Evolutionary conservation across 1,140 invertebrate species (phyloP), one percentile per base, ranked within the genome.

Genomic region (Mizuhopecten yessoensis): DNA sequence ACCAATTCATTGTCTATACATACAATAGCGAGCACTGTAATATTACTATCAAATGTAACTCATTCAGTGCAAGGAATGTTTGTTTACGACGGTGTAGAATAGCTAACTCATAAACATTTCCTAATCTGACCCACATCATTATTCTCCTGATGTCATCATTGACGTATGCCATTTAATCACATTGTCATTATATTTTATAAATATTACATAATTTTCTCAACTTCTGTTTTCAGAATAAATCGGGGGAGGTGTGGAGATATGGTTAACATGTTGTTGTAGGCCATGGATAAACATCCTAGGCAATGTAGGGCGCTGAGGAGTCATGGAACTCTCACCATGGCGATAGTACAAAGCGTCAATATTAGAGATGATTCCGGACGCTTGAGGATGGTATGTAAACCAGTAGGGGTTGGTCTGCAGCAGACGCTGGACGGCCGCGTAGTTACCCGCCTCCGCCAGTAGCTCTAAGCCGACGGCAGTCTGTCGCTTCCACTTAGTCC

Each of bases 401-500:
- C 97, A 98, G 93, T 98, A 98, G 97, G 97, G 96, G 87, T 97
- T 97, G 95, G 97, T 96, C 34, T 98, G 98, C 95, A 99, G 98
- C 91, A 99, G 97, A 90, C 99, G 97, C 96, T 99, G 99, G 92
- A 99, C 98, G 2, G 99, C 99, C 0, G 99, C 99, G 96, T 99
- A 99, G 97, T 99, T 99, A 10, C 99, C 99, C 0, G 99, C 98
- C 96, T 99, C 99, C 0, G 99, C 98, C 89, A 99, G 97, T 33
- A 99, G 97, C 96, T 99, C 99, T 92, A 99, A 97, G 0, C 99
- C 99, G 0, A 99, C 99, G 0, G 99, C 99, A 2, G 99, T 99
- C 97, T 99, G 99, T 10, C 99, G 97, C 96, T 99, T 99, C 99
- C 99, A 99, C 97, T 99, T 99, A 94, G 99, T 99, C 97, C 99